Evolutionary conservation across 2,888 invertebrate genomes (phyloP).

Genomic region (Eustalomyia histrio): DNA sequence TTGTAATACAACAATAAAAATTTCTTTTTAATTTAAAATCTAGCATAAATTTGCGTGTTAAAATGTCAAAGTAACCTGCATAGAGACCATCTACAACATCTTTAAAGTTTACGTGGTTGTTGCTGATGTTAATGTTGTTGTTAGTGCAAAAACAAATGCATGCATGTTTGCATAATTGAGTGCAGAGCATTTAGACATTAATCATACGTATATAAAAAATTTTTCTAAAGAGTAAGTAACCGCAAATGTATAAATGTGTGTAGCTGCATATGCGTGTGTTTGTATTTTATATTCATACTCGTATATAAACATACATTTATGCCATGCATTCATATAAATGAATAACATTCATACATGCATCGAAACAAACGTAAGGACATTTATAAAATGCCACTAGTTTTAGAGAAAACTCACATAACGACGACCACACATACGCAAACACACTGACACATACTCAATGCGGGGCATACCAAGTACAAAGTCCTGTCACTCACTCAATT

Average conservation of each 20-base stretch:
- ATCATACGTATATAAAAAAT: constrained; percentile 19
- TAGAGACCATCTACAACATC: constrained; percentile 6
- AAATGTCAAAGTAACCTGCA: constrained; percentile 46
- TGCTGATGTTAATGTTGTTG: constrained; percentile 1
- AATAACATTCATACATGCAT: constrained; percentile 63
- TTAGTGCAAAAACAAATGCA: constrained; percentile 27
- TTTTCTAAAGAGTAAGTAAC: constrained; percentile 7
- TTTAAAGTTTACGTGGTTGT: not conserved
- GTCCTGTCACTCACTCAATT: constrained; percentile 49
- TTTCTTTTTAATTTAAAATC: constrained; percentile 32
- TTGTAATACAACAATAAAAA: not conserved
- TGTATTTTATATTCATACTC: not conserved
- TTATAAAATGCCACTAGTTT: constrained; percentile 7
- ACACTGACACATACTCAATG: not conserved
- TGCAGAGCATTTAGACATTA: constrained; percentile 48
- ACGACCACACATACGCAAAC: constrained; percentile 16
- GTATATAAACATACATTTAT: constrained; percentile 5
- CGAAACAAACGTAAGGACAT: constrained; percentile 65
- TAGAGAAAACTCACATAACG: not conserved
- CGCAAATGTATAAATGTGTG: not conserved
- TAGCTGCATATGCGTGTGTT: not conserved
- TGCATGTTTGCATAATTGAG: constrained; percentile 61
- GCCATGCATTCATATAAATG: constrained; percentile 42
- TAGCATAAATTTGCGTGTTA: constrained; percentile 48
- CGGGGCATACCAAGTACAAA: constrained; percentile 4